Percentiles rank a stretch among this genome's conserved stretches.
These are phyloP conservation scores for Oscheius sp. DNA, from an alignment of 1,140 invertebrate genomes.

Conservation along the genomic window DNA sequence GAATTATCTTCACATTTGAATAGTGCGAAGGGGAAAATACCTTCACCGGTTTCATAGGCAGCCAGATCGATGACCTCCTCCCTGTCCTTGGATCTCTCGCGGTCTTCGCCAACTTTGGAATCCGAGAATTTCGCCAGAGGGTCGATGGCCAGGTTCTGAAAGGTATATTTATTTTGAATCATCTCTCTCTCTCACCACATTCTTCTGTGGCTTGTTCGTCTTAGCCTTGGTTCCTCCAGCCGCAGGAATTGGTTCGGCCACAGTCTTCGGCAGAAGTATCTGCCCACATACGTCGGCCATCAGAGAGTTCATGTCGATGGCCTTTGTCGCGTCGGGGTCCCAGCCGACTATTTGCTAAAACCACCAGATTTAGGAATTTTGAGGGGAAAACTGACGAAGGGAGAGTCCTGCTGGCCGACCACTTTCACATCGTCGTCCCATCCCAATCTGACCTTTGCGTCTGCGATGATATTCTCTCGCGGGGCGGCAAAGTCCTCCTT, in stretches of 20 bases:
- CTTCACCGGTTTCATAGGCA: conserved; percentile 7
- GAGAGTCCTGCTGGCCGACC: background rate
- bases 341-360: background rate
- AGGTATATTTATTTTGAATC: no score
- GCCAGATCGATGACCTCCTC: conserved; percentile 32
- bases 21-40: no score
- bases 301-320: background rate
- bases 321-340: background rate
- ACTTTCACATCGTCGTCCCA: no score
- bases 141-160: background rate
- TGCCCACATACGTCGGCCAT: background rate
- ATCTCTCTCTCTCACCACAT: no score
- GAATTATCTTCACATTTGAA: no score
- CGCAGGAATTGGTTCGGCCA: background rate
- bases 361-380: no score
- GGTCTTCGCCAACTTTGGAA: background rate
- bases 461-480: conserved; percentile 1
- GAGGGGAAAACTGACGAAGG: conserved; percentile 28
- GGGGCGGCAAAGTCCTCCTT: background rate
- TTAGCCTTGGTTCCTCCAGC: background rate
- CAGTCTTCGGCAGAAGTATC: background rate
- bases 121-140: background rate
- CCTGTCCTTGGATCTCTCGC: background rate
- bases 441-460: conserved; percentile 15
- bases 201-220: background rate